Conservation (phyloP, 2,888 invertebrate genomes). For the Minunthozetes semirufus region DNA sequence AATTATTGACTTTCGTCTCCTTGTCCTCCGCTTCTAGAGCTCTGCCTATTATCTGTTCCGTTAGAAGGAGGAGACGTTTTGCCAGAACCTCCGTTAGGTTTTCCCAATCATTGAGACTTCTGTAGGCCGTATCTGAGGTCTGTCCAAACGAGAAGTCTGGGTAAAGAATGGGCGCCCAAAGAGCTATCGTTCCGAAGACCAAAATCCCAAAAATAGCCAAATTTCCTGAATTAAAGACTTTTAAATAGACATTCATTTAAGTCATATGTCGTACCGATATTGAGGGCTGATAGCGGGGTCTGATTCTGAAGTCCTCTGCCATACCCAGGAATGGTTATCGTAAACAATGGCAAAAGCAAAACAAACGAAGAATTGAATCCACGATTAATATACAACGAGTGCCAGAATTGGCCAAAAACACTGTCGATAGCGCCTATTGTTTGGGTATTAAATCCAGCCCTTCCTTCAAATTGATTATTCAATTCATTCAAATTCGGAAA, state of each 20-base stretch:
- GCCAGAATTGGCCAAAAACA: background rate
- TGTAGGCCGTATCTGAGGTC: too few species aligned
- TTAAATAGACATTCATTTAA: background rate
- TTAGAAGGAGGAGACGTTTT: background rate
- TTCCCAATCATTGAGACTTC: background rate
- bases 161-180: background rate
- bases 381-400: background rate
- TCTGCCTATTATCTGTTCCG: background rate
- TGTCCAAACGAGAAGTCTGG: background rate
- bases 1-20: background rate
- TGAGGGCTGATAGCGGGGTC: background rate
- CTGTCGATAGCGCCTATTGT: background rate
- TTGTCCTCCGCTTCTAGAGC: background rate
- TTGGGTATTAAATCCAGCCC: too few species aligned
- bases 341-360: background rate
- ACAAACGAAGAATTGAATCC: background rate
- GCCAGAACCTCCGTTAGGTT: background rate
- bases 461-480: too few species aligned
- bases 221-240: background rate
- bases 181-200: background rate
- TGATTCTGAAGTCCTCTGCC: background rate
- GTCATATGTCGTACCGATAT: background rate
- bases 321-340: background rate
- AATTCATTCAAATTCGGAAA: too few species aligned
- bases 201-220: background rate